These are phyloP conservation scores for Anastatus disparis DNA, from an alignment of 1,140 invertebrate species.

Conservation along the genomic window DNA sequence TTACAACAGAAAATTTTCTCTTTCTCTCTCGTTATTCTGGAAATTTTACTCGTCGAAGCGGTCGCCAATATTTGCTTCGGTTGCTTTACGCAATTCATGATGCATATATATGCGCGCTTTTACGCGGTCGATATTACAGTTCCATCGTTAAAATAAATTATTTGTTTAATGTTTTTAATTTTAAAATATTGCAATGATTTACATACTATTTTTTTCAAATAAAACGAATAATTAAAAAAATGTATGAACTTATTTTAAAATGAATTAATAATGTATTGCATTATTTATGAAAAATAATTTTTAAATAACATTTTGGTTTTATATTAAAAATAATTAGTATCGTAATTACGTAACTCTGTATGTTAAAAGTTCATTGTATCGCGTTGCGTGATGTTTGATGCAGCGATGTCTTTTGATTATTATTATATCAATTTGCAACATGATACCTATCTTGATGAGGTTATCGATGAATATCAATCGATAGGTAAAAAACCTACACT, in stretches of 20 bases:
- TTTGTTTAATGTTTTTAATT: not conserved
- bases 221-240: no score
- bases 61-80: constrained; percentile 19
- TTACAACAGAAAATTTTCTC: constrained; percentile 22
- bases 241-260: no score
- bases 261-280: no score
- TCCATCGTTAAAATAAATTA: constrained; percentile 13
- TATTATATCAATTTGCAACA: not conserved
- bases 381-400: not conserved
- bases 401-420: not conserved
- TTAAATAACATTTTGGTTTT: no score
- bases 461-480: no score
- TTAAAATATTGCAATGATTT: not conserved
- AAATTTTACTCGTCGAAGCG: constrained; percentile 10
- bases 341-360: no score
- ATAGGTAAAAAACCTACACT: no score
- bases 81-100: not conserved
- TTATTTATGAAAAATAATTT: no score
- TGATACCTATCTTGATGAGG: not conserved
- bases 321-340: no score
- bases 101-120: not conserved
- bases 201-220: no score
- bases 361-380: not conserved
- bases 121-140: not conserved
- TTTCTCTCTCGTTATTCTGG: constrained; percentile 7